Evolutionary conservation across 2,113 vertebrate species (phyloP), one percentile per base, ranked within the genome.

Genomic region (Acrocephalus arundinaceus): DNA sequence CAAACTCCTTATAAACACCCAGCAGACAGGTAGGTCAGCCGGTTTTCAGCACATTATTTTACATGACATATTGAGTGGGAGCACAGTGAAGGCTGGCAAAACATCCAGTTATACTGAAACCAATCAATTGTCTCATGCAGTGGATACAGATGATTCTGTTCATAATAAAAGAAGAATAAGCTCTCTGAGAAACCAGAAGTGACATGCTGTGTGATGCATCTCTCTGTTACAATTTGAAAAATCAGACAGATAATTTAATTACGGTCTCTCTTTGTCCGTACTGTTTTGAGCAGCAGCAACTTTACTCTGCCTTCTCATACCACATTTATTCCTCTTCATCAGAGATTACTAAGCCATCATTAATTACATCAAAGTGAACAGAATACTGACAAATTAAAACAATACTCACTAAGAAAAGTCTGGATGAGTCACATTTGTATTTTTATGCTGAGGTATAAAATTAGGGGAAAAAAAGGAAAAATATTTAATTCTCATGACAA

Each of bases 161-260:
- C 49, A 77, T 85, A 95, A 97, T 91, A 96, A 96, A 96, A 93
- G 88, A 96, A 95, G 94, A 96, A 95, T 76, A 96, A 97, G 87
- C 90, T 94, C 88, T 94, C 76, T 94, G 87, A 95, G 93, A 95
- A 96, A 94, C 35, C 79, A 95, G 59, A 96, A 96, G 85, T 97
- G 94, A 94, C 94, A 89, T 85, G 92, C 94, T 97, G 94, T 89
- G 90, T 96, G 96, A 94, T 97, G 82, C 88, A 97, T 96, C 66
- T 93, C 94, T 89, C 75, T 89, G 82, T 68, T 93, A 84, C 81
- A 74, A 87, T 97, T 88, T 94, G 93, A 96, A 97, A 97, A 97
- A 97, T 94, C 63, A 94, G 96, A 97, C 92, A 89, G 90, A 94
- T 97, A 87, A 85, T 93, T 95, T 97, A 96, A 97, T 97, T 96